Evolutionary conservation across 2,113 vertebrate genomes (phyloP), one percentile per base, ranked within the genome.

Genomic region (Tympanuchus pallidicinctus): DNA sequence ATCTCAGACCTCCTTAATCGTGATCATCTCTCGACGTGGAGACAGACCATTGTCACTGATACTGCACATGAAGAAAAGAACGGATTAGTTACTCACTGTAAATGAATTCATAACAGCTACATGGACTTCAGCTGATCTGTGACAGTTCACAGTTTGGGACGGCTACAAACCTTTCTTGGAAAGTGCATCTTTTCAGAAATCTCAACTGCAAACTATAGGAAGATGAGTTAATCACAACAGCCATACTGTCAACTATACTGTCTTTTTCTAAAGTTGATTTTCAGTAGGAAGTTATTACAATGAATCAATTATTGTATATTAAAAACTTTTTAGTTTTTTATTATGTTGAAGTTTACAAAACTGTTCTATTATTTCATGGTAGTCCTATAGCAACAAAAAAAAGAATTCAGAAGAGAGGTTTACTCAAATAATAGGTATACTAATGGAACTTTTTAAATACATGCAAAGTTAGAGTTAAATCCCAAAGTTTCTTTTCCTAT

Each of bases 251-350:
- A 86, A 32, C 72, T 92, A 69, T 88, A 88, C 67, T 91, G 57
- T 71, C 82, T 40, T 92, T 90, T 86, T 78, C 77, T 95, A 74
- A 96, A 87, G 22, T 30, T 92, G 75, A 95, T 86, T 96, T 96
- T 94, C 89, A 89, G 69, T 92, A 81, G 56, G 82, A 82, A 71
- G 54, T 42, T 66, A 73, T 77, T 66, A 86, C 96, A 84, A 87
- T 86, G 59, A 88, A 95, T 81, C 89, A 80, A 57, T 93, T 94
- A 82, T 71, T 93, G 78, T 86, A 57, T 96, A 95, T 95, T 94
- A 93, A 92, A 91, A 93, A 61, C 36, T 38, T 38, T 52, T 38
- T 52, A 71, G 75, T 32, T 40, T 25, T 88, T 93, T 59, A 71
- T 80, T 77, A 59, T 56, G 50, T 72, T 94, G 19, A 91, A 61